Percentiles rank a stretch among this genome's conserved stretches.
phyloP scores from a whole-genome alignment of 2,797 vertebrate species.

The Coccyzus lansbergi region DNA sequence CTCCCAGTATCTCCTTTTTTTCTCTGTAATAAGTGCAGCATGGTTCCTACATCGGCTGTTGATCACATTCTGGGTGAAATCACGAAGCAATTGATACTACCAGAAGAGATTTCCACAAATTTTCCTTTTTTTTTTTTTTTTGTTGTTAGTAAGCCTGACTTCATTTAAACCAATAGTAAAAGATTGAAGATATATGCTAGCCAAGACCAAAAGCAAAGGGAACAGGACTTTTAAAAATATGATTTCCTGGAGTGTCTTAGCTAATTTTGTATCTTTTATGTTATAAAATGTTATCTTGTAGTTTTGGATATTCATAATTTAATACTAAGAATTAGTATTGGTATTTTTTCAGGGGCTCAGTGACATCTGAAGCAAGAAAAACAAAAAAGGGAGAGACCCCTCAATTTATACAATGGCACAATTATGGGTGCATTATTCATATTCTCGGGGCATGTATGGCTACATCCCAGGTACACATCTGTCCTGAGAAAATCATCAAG shows the following conservation, averaged over 20 bases:
- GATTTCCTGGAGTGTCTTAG: not conserved
- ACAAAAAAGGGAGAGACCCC: not conserved
- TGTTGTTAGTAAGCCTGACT: not conserved
- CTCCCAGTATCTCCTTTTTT: not conserved
- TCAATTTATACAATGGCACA: not conserved
- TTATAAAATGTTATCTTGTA: not conserved
- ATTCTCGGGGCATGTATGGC: not conserved
- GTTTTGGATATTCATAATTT: not conserved
- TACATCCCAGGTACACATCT: not conserved
- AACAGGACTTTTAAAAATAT: not conserved
- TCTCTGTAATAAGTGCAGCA: not conserved
- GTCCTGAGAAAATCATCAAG: not conserved
- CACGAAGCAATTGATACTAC: not conserved
- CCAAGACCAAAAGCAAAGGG: not conserved
- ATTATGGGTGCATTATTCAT: accelerated
- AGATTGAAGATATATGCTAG: not conserved
- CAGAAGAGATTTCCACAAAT: not conserved
- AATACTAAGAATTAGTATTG: not conserved
- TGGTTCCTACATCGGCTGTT: not conserved
- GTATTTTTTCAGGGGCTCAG: not conserved
- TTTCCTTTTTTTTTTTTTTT: not conserved
- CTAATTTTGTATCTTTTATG: not conserved
- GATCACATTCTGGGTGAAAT: not conserved
- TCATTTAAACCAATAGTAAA: not conserved
- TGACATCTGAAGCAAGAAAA: not conserved